Evolutionary conservation across 2,797 vertebrate species (phyloP), one percentile per base, ranked within the genome.

Genomic region (Smutsia temminckii): DNA sequence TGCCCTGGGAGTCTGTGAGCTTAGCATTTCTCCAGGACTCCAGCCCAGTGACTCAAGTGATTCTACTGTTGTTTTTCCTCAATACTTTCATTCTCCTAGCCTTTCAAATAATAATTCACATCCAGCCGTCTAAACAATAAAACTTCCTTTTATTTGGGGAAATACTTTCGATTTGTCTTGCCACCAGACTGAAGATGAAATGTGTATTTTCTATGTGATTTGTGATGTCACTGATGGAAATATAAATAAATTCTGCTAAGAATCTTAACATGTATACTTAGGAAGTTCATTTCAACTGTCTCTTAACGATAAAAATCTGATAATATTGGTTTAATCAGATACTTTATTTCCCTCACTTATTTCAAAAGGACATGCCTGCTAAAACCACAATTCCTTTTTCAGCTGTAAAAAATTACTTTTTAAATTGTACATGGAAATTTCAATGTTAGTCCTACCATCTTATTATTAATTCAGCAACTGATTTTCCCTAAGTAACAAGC

Each of bases 281-380:
- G n/a, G 89, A 94, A 94, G 49, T 89, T 79, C 42, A 85, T 85
- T 93, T 71, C 7, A 84, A 72, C 55, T 77, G 16, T 71, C 79
- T 68, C 37, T 80, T 94, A 85, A 79, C 74, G 61, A 85, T 49
- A 64, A 83, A 94, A 89, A 83, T 87, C 55, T 51, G 23, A 29
- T 68, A 85, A 37, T 75, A 75, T 55, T 81, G 9, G 63, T 95
- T 94, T 49, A 95, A 83, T 88, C 42, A 74, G 27, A 85, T 17
- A 40, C 0, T 94, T 79, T 55, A 55, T 55, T 89, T 81, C 86
- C 18, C 42, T 92, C 17, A 34, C n/a, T 74, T 87, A 51, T 78
- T 80, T 91, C 80, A 63, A 87, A 97, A 92, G 49, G n/a, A 55
- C 17, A 4, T 68, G 14, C 20, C 66, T 87, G 6, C n/a, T 80